These are phyloP conservation scores for Podarcis lilfordi DNA, from an alignment of 2,797 vertebrate species.

Conservation along the genomic window DNA sequence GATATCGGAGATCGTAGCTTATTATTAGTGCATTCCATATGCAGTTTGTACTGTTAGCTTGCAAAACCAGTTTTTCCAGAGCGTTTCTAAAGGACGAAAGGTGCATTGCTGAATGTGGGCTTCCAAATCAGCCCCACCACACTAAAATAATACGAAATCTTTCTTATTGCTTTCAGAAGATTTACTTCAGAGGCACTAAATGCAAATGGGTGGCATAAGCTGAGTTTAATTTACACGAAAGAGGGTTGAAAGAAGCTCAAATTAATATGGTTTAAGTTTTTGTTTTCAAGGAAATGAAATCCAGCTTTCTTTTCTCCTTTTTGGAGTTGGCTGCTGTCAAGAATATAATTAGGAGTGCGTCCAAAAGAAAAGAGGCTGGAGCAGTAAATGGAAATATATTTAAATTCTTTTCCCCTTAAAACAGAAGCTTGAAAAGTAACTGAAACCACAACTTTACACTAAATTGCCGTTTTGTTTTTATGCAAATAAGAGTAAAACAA, in stretches of 20 bases:
- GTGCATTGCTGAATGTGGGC: neutral
- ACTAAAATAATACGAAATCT: too few relatives aligned
- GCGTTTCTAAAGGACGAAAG: neutral
- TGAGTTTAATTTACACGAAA: neutral
- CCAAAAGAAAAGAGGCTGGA: neutral
- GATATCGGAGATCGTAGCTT: too few relatives aligned
- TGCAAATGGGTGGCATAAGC: neutral
- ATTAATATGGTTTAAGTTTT: neutral
- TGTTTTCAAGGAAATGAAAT: neutral
- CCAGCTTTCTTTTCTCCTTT: neutral
- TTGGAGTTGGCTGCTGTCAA: neutral
- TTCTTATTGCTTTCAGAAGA: too few relatives aligned
- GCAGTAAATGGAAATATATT: neutral
- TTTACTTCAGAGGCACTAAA: neutral
- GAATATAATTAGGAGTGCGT: neutral
- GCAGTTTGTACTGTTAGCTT: too few relatives aligned
- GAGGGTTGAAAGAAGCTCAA: neutral
- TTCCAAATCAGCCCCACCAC: too few relatives aligned
- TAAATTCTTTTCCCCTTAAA: neutral
- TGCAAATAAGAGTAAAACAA: neutral
- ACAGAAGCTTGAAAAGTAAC: neutral
- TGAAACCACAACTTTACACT: neutral
- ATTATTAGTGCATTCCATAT: too few relatives aligned
- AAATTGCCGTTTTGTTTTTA: neutral
- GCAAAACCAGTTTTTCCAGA: too few relatives aligned